Percentiles rank a stretch among this genome's conserved stretches.
Evolutionary conservation across 2,888 invertebrate species (phyloP).

Genomic region (Orchestes rusci): DNA sequence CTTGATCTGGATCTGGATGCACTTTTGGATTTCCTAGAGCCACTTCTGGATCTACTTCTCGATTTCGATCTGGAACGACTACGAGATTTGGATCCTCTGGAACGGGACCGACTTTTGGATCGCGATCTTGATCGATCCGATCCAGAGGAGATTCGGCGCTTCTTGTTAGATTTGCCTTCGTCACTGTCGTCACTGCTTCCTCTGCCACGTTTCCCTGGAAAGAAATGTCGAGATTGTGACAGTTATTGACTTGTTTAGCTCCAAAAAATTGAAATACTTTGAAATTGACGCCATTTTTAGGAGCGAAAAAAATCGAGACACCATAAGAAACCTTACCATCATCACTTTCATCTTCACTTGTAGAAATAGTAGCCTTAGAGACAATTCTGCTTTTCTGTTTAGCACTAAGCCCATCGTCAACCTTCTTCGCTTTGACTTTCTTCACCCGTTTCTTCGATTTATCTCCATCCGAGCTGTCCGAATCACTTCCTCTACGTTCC

Average conservation of each 20-base stretch:
- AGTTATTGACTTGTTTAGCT: too few relatives aligned
- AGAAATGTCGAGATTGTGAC: too few relatives aligned
- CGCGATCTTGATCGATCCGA: conserved; percentile 44
- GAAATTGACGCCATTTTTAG: too few relatives aligned
- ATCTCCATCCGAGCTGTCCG: conserved; percentile 44
- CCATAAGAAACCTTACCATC: conserved; percentile 13
- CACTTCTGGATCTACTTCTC: conserved; percentile 36
- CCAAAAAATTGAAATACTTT: too few relatives aligned
- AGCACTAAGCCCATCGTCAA: conserved; percentile 63
- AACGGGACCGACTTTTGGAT: conserved; percentile 30
- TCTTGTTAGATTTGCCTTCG: conserved; percentile 46
- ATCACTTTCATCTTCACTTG: conserved; percentile 70
- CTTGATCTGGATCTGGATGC: conserved; percentile 38
- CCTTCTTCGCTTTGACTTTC: conserved; percentile 30
- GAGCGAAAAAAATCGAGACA: too few relatives aligned
- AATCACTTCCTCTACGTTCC: conserved; percentile 45
- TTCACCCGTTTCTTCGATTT: conserved; percentile 33
- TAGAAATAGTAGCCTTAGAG: conserved; percentile 92
- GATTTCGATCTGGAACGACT: conserved; percentile 32
- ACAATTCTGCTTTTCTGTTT: conserved; percentile 85
- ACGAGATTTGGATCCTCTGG: conserved; percentile 25
- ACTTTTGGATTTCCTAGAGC: conserved; percentile 29
- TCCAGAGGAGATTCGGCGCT: conserved; percentile 56
- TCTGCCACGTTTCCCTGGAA: conserved; percentile 41
- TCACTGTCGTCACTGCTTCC: conserved; percentile 50